phyloP scores from a whole-genome alignment of 2,113 vertebrate genomes.

The Corythaeola cristata region DNA sequence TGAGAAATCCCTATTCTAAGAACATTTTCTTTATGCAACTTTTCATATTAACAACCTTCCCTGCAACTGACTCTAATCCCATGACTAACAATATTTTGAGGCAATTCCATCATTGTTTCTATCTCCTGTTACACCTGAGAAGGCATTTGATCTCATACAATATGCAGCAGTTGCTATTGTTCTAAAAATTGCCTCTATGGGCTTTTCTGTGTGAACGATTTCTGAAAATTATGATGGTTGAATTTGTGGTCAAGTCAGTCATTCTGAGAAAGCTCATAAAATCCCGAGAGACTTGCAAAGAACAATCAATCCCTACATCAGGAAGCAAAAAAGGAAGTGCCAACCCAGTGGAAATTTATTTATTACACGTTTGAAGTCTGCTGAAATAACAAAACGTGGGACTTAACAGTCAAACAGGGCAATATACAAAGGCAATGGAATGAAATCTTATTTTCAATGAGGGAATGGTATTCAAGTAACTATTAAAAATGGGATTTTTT shows the following conservation, averaged over 20 bases:
- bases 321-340: constrained; percentile 79
- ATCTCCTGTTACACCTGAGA: constrained; percentile 45
- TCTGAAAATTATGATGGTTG: constrained; percentile 18
- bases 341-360: constrained; percentile 78
- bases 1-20: not conserved
- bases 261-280: constrained; percentile 57
- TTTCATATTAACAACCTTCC: not conserved
- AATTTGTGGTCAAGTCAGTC: constrained; percentile 32
- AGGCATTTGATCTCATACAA: constrained; percentile 25
- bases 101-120: constrained; percentile 5
- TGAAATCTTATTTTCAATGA: not conserved
- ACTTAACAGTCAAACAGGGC: constrained; percentile 9
- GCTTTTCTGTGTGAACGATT: constrained; percentile 21
- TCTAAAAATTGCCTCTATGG: constrained; percentile 11
- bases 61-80: not conserved
- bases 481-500: not conserved
- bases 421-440: constrained; percentile 23
- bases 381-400: constrained; percentile 74
- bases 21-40: not conserved
- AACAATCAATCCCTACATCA: constrained; percentile 73
- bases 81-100: not conserved
- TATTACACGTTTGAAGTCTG: constrained; percentile 72
- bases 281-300: constrained; percentile 50
- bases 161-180: not conserved
- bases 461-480: not conserved